Base-by-base conservation (phyloP, 2,888 invertebrate genomes). In the Campaea margaritaria region DNA sequence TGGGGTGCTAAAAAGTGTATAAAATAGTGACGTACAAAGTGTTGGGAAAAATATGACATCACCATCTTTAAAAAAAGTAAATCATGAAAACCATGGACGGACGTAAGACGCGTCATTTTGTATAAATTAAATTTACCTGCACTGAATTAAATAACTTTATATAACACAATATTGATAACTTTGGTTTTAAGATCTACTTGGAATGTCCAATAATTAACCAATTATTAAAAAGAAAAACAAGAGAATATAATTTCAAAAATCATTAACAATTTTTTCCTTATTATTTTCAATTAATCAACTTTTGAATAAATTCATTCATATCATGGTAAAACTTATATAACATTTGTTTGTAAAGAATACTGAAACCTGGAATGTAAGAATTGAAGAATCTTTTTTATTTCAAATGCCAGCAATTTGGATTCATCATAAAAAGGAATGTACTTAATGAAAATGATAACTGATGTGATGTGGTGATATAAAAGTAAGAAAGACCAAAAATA, bases 301-400 rank as follows among this genome's bases (percentile, higher is more conserved):
- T 41, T 11, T 16, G 14, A 39, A 31, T 8, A 39, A 45, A 53
- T 31, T 46, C 15, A 9, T 31, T 34, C 41, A 39, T 45, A 36
- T n/a, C 36, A 39, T 51, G 15, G 50, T 57, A 51, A 43, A 51
- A 58, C 58, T 42, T 51, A 58, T 0, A 3, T 21, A 21, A 69
- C 63, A 67, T 57, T 36, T 34, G 65, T 58, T 67, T 62, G 61
- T 56, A 66, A 72, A 72, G 69, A 75, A 77, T 79, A 81, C 74
- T 76, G 75, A 74, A 74, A 68, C 73, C 70, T 83, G 83, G 83
- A 83, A 83, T 83, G 83, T 83, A 64, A 72, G 70, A 70, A 74
- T 72, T 70, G 67, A 51, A 49, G 44, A 67, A 53, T 63, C 67
- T 60, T 21, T 49, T 68, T 57, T 21, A 21, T 21, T 47, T 44